Evolutionary conservation across 2,888 invertebrate species (phyloP), one percentile per base, ranked within the genome.

Genomic region (Melieria crassipennis): DNA sequence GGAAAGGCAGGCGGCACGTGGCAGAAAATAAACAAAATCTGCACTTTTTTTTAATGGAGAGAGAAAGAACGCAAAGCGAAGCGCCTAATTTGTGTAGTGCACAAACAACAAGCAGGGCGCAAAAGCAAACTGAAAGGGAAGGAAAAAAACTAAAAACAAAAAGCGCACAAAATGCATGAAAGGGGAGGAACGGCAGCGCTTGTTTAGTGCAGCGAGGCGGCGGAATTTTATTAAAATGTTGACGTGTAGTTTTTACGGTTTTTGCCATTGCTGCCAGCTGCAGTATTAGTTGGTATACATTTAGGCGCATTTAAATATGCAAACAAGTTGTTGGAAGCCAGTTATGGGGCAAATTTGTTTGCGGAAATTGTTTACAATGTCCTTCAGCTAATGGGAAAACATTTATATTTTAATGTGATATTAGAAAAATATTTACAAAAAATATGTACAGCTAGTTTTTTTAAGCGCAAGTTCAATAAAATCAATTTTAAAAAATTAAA

Each of bases 251-350:
- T 58, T 45, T 16, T 42, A 55, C 6, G 52, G 42, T 57, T 42
- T 30, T 42, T 57, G 42, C 13, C 50, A 47, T 30, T 57, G 50
- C 13, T 60, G 58, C 58, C 58, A 66, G 48, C 42, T 50, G 58
- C 58, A 45, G 58, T 13, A 50, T 50, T 66, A 66, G 60, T 66
- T 66, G 57, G 47, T 30, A 30, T 30, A 30, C 30, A 1, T 30
- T 30, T 30, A 3, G 30, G 30, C 30, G 30, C 30, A 30, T 30
- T 30, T 30, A 30, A 30, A 30, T 30, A 2, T 30, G 30, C 30
- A 3, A 30, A 30, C 30, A 30, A 30, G 30, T 30, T 30, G 30
- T 30, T 30, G 3, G 30, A 30, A 30, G 30, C 30, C 30, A 2
- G 30, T 30, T 30, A 1, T 2, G 30, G 30, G 30, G 30, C 30